phyloP scores from a whole-genome alignment of 2,797 vertebrate genomes.

The Danio aesculapii region DNA sequence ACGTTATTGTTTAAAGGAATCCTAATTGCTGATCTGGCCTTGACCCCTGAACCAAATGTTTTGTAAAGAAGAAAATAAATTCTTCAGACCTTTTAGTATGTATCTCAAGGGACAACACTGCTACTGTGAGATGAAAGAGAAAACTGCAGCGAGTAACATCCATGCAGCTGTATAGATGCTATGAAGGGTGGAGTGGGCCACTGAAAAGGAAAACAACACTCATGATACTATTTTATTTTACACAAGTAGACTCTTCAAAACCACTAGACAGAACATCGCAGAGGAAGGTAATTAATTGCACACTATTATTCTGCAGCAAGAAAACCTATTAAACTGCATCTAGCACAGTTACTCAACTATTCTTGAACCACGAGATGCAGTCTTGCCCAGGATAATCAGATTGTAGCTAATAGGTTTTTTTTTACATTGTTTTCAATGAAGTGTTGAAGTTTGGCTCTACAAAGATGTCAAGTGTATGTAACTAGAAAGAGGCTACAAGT shows the following conservation, averaged over 20 bases:
- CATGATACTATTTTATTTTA: slow-evolving; percentile 5
- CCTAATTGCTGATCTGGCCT: neutral
- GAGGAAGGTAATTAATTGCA: slow-evolving; percentile 15
- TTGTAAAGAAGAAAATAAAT: neutral
- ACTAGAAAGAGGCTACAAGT: no score
- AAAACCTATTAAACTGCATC: slow-evolving; percentile 45
- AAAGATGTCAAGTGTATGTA: neutral
- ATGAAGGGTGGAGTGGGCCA: neutral
- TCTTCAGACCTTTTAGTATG: neutral
- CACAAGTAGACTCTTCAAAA: slow-evolving; percentile 10
- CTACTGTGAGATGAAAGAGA: neutral
- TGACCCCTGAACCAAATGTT: neutral
- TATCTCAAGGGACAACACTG: neutral
- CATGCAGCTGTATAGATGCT: neutral
- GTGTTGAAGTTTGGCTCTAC: slow-evolving; percentile 36
- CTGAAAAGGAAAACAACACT: neutral
- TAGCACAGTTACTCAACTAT: slow-evolving; percentile 54
- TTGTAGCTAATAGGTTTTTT: slow-evolving; percentile 67
- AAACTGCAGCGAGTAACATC: neutral
- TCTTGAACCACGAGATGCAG: slow-evolving; percentile 50
- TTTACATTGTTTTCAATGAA: slow-evolving; percentile 64
- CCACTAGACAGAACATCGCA: neutral
- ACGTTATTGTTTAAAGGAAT: neutral
- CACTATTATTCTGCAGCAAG: slow-evolving; percentile 6
- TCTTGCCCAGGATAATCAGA: slow-evolving; percentile 65